Evolutionary conservation across 2,113 vertebrate species (phyloP), one percentile per base, ranked within the genome.

Genomic region (Corvus cornix): DNA sequence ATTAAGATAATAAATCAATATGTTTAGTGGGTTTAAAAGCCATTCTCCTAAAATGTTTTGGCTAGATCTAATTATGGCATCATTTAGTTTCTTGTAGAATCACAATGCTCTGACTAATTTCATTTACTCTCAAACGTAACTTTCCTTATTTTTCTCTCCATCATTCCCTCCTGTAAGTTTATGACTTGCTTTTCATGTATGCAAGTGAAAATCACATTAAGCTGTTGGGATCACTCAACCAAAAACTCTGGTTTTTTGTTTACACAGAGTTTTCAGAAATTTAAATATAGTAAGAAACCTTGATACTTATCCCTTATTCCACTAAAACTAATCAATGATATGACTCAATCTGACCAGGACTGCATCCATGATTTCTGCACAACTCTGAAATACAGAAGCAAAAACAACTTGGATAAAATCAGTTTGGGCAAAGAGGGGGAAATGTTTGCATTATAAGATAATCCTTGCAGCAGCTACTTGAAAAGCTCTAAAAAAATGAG

Each of bases 1-100:
- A 88, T 92, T 90, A 92, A 93, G 90, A 83, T 92, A 94, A 95
- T 92, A 93, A 90, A 97, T 94, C 88, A 95, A 73, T 92, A 85
- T 53, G 67, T 16, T 79, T 92, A 77, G 83, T 62, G 23, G 28
- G 46, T 96, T 94, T 91, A 91, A 90, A 90, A 94, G 67, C 31
- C 24, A 53, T 91, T 92, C 58, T 78, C 64, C 49, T 85, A 72
- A 91, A 94, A 85, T 91, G 63, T 66, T 94, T 91, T 93, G 58
- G 49, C 46, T 93, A 37, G 28, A 48, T 90, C 58, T 95, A 94
- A 96, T 94, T 93, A 93, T 46, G 62, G 28, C 70, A 94, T 53
- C 43, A 5, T 91, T 95, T 88, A 66, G 26, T 80, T 93, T 96
- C 43, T 80, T 90, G 83, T 70, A 13, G 1, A 95, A 85, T 83